Conservation (phyloP, 1,140 invertebrate species). For the Leptopilina clavipes region DNA sequence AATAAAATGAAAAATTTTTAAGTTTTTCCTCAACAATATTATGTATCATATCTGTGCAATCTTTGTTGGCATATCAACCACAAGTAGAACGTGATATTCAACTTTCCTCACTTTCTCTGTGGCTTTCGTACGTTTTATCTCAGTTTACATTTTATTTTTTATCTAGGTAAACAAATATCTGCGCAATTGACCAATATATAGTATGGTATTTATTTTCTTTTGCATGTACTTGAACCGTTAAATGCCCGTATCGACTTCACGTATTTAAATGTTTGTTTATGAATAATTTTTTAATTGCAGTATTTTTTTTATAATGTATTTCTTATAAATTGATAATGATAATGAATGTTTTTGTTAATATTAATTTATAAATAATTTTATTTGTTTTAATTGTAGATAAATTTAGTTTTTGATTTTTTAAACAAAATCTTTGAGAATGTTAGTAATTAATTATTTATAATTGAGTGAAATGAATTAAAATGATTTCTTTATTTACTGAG, state of each 20-base stretch:
- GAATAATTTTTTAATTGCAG: too few relatives aligned
- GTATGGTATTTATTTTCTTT: too few relatives aligned
- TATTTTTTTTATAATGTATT: too few relatives aligned
- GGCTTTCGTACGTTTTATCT: conserved; percentile 12
- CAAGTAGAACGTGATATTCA: conserved; percentile 31
- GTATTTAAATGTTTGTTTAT: too few relatives aligned
- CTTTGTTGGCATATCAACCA: conserved; percentile 17
- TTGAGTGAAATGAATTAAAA: background rate
- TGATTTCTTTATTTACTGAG: background rate
- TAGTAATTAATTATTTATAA: background rate
- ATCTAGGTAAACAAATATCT: background rate
- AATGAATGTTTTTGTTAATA: too few relatives aligned
- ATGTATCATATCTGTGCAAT: conserved; percentile 11
- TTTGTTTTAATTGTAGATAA: too few relatives aligned
- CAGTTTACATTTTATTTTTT: conserved; percentile 27
- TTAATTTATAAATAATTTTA: too few relatives aligned
- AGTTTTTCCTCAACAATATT: background rate
- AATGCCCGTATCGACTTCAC: too few relatives aligned
- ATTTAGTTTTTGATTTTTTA: too few relatives aligned
- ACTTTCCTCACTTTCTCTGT: conserved; percentile 31
- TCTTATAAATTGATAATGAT: too few relatives aligned
- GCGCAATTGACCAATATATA: background rate
- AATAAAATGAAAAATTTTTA: background rate
- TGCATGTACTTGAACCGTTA: too few relatives aligned
- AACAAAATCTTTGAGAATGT: too few relatives aligned